A percentile compares a stretch with the other conserved stretches of the same genome.
Conservation (phyloP, 1,140 invertebrate genomes). For the Drosophila grimshawi region DNA sequence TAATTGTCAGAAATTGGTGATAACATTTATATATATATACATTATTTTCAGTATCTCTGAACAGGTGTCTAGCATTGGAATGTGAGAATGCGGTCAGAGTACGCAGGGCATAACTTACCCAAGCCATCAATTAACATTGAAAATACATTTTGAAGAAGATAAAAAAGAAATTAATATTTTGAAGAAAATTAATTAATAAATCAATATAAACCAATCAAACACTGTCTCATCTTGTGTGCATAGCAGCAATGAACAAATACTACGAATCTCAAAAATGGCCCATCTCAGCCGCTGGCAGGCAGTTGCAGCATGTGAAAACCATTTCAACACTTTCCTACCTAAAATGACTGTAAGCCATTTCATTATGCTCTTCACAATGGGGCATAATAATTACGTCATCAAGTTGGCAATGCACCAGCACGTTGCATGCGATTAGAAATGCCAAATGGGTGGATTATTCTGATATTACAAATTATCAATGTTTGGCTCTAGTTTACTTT, state of each 20-base stretch:
- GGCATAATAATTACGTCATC: constrained; percentile 8
- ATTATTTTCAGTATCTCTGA: constrained; percentile 12
- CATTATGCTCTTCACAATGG: constrained; percentile 34
- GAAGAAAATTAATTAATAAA: neutral
- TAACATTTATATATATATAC: neutral
- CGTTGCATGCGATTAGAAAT: neutral
- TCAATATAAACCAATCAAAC: neutral
- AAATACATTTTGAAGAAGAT: neutral
- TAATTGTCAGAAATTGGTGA: neutral
- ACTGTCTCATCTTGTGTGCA: neutral
- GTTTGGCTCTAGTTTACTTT: no score
- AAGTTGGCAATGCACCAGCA: constrained; percentile 4
- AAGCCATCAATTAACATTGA: no score
- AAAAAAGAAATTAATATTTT: constrained; percentile 2
- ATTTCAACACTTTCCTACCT: constrained; percentile 43
- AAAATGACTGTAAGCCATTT: constrained; percentile 15
- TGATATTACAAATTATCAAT: neutral
- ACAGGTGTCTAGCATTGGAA: constrained; percentile 13
- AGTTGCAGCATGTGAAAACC: constrained; percentile 47
- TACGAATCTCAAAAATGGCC: no score
- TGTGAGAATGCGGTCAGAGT: constrained; percentile 34
- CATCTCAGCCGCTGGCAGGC: constrained; percentile 47
- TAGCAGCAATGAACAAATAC: no score
- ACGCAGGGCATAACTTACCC: neutral
- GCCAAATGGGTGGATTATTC: neutral